A percentile compares a stretch with the other conserved stretches of the same genome.
phyloP scores from a whole-genome alignment of 2,113 vertebrate genomes.

The Quiscalus mexicanus region DNA sequence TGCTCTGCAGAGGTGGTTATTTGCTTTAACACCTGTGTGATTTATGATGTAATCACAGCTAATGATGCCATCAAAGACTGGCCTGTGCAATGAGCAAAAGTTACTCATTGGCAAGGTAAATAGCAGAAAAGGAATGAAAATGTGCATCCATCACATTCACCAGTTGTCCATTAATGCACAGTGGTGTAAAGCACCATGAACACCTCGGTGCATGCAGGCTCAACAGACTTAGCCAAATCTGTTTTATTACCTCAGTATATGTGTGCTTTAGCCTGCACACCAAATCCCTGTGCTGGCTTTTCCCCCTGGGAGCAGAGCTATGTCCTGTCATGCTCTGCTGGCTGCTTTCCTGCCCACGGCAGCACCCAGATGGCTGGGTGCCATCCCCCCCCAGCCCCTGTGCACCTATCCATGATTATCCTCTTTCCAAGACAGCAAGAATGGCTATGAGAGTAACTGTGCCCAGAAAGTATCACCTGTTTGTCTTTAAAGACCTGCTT shows the following conservation, averaged over 20 bases:
- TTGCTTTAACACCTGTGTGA: background rate
- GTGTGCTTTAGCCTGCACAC: background rate
- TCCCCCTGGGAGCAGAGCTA: background rate
- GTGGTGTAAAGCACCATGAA: background rate
- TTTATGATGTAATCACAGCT: conserved; percentile 24
- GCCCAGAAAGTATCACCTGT: background rate
- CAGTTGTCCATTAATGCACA: background rate
- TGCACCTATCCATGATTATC: background rate
- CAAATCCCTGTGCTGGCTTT: background rate
- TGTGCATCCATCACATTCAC: background rate
- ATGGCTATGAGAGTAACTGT: background rate
- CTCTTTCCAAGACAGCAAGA: background rate
- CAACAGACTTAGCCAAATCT: background rate
- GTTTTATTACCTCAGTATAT: background rate
- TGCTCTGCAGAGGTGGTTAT: background rate
- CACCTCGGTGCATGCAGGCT: background rate
- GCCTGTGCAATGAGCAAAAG: background rate
- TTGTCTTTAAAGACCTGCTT: background rate
- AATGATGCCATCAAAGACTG: background rate
- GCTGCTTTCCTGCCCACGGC: background rate
- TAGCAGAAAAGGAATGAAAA: background rate
- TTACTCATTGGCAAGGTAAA: conserved; percentile 21
- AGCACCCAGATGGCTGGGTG: background rate
- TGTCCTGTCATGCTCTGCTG: background rate
- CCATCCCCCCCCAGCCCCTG: background rate